Conservation (phyloP, 92 coral and sea anemone genomes). For the Isaurus tuberculatus region DNA sequence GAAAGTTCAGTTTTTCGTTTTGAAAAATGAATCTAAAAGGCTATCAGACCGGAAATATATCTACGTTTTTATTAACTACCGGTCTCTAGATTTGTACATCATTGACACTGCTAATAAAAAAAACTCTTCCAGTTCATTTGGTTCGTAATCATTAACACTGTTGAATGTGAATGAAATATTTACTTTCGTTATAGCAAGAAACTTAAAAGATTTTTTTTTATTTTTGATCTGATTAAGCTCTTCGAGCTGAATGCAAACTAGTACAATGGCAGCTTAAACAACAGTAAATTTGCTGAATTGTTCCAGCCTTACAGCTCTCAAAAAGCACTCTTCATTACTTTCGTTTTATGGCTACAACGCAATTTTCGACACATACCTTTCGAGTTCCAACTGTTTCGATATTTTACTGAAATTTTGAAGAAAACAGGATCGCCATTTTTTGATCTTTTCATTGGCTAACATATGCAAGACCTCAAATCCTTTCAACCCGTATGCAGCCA, state of each 20-base stretch:
- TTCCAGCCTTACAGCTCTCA: not conserved
- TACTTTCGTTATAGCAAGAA: not conserved
- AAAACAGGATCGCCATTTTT: not conserved
- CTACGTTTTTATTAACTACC: not conserved
- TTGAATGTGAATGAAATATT: not conserved
- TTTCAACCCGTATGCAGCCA: conserved; percentile 22
- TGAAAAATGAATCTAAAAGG: not conserved
- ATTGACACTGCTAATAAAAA: not conserved
- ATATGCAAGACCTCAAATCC: not conserved
- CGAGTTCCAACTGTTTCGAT: conserved; percentile 12
- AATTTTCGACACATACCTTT: conserved; percentile 15
- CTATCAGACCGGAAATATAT: not conserved
- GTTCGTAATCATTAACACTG: not conserved
- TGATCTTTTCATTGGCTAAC: not conserved
- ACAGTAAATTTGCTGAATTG: not conserved
- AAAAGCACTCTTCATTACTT: not conserved
- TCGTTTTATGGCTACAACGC: not conserved
- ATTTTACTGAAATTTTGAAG: not conserved
- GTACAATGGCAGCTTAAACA: not conserved
- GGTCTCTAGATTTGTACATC: not conserved
- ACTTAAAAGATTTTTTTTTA: not conserved
- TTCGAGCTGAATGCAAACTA: not conserved
- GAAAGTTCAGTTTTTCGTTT: not conserved
- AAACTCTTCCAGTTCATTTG: not conserved
- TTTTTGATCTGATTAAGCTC: not conserved